Conservation (phyloP, 64 coral and sea anemone species). For the Montipora efflorescens region DNA sequence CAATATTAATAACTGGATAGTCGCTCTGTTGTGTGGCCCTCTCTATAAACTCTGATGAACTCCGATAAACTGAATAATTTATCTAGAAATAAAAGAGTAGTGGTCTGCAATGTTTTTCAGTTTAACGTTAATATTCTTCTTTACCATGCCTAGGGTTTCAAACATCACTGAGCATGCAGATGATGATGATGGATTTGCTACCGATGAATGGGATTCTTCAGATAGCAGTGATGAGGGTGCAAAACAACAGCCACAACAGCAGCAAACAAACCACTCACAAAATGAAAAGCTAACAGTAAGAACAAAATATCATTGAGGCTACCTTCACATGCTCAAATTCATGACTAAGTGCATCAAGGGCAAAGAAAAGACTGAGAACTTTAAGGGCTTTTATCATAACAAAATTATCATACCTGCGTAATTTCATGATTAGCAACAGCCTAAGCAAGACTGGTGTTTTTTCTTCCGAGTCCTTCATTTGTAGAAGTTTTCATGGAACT, state of each 20-base stretch:
- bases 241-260: not conserved
- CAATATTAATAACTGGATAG: too few species aligned
- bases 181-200: slow-evolving; percentile 69
- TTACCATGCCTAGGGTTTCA: not conserved
- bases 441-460: too few species aligned
- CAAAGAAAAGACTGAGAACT: not conserved
- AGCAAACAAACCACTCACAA: slow-evolving; percentile 10
- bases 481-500: too few species aligned
- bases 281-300: not conserved
- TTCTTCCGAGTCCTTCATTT: too few species aligned
- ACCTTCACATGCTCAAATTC: not conserved
- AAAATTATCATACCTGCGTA: too few species aligned
- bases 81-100: too few species aligned
- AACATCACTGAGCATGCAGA: slow-evolving; percentile 5
- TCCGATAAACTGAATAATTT: too few species aligned
- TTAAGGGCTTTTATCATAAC: too few species aligned
- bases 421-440: too few species aligned
- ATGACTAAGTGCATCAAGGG: not conserved
- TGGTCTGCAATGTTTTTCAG: not conserved
- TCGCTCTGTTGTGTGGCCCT: too few species aligned
- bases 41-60: too few species aligned
- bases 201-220: slow-evolving; percentile 52
- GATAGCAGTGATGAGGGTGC: slow-evolving; percentile 16
- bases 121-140: not conserved
- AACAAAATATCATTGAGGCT: not conserved